Evolutionary conservation across 1,140 invertebrate species (phyloP), one percentile per base, ranked within the genome.

Genomic region (Trichoplusia ni): DNA sequence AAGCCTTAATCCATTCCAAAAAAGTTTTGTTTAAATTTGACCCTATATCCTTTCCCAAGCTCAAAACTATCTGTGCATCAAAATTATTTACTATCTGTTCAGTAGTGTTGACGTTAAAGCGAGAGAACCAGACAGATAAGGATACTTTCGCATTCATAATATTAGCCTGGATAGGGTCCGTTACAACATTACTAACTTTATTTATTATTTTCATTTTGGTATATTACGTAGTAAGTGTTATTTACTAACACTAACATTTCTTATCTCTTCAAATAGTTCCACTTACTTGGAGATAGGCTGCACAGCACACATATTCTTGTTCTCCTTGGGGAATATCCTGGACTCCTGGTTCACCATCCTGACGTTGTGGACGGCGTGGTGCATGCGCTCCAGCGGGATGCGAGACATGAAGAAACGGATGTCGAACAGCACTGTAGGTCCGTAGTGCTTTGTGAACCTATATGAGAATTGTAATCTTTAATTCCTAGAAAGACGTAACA

Each of bases 361-460:
- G 7, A 86, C 40, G 4, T 14, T 21, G 9, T 75, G 56, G 0
- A 87, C 68, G 0, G 84, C 83, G 0, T 58, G 44, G 51, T 89
- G 86, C 74, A 79, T 79, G 2, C 86, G 75, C 64, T 89, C 84
- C 7, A 64, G 5, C 0, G 80, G 70, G 11, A 83, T 61, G 4
- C 83, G 79, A 0, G 79, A 85, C 72, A 82, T 71, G 8, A 80
- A 78, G 79, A 82, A 93, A 87, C 64, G 73, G 40, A 64, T 91
- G 76, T 80, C 85, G 69, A 78, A 91, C 93, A 67, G 90, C 81
- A 77, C 92, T 80, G 31, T 84, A 65, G 69, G 92, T 92, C 4
- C 70, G 80, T 13, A 90, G 70, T 73, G 49, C 3, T 29, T 11
- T 0, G 23, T 4, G 38, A 88, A 88, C 56, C 95, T 94, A 78